Conservation (phyloP, 2,888 invertebrate species). For the Apamea sordens region DNA sequence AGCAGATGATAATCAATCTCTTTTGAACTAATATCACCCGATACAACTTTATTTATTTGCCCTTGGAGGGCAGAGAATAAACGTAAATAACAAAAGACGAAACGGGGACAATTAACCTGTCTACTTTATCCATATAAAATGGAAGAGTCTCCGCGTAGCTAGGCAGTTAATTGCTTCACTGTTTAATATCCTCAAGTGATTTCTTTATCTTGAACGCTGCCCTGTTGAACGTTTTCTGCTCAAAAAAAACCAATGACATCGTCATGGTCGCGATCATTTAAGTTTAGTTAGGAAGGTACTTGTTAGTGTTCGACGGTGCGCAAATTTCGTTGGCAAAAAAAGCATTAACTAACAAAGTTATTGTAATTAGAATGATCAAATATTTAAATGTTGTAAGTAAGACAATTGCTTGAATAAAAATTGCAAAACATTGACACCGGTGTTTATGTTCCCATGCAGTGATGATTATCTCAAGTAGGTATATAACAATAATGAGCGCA, state of each 20-base stretch:
- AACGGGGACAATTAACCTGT: conserved; percentile 63
- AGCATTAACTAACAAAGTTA: background rate
- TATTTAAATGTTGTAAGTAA: conserved; percentile 18
- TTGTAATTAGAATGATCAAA: conserved; percentile 5
- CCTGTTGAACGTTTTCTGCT: conserved; percentile 30
- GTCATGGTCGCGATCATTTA: conserved; percentile 31
- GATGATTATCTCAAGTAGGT: conserved; percentile 50
- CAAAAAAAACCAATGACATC: conserved; percentile 39
- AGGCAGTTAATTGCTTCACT: conserved; percentile 53
- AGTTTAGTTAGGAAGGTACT: conserved; percentile 16
- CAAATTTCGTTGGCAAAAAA: conserved; percentile 5
- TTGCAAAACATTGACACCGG: conserved; percentile 29
- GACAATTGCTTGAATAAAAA: conserved; percentile 17
- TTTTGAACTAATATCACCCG: conserved; percentile 40
- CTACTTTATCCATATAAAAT: conserved; percentile 61
- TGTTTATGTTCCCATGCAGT: conserved; percentile 42
- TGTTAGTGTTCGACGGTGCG: background rate
- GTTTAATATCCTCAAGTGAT: conserved; percentile 63
- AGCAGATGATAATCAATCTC: conserved; percentile 27
- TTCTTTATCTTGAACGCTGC: conserved; percentile 58
- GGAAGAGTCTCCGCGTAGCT: conserved; percentile 40
- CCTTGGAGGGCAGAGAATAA: conserved; percentile 53
- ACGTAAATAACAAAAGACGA: conserved; percentile 62
- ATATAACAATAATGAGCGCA: conserved; percentile 40
- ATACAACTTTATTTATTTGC: conserved; percentile 44